These are phyloP conservation scores for Panthera uncia DNA, from an alignment of 2,113 vertebrate genomes.

Conservation along the genomic window DNA sequence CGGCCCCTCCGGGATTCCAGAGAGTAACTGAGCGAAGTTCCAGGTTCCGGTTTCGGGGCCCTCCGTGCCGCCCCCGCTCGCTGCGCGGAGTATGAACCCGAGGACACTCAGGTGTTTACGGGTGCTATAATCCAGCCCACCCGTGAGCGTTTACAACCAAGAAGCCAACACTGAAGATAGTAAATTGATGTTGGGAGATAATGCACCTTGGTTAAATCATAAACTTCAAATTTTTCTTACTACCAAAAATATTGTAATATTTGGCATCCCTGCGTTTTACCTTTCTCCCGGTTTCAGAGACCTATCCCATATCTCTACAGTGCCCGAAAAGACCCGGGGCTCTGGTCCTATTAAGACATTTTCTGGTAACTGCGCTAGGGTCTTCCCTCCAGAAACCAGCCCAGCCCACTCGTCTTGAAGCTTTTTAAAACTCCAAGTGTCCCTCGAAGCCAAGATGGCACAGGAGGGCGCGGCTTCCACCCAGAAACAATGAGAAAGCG, in stretches of 20 bases:
- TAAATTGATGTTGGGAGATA: neutral
- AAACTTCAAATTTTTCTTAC: slow-evolving; percentile 29
- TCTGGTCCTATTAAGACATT: neutral
- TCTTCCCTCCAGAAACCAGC: neutral
- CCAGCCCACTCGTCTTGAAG: neutral
- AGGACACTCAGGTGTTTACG: neutral
- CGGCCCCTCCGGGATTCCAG: fast-evolving
- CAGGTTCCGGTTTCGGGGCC: neutral
- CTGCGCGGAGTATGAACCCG: neutral
- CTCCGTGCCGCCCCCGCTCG: fast-evolving
- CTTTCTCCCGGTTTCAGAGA: neutral
- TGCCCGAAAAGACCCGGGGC: neutral
- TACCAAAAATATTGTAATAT: neutral
- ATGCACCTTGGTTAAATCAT: neutral
- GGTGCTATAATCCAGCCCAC: neutral
- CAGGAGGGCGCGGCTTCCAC: neutral
- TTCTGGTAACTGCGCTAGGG: neutral
- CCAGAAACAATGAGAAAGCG: neutral
- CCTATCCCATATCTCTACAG: neutral
- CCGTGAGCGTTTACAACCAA: neutral
- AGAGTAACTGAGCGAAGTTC: neutral
- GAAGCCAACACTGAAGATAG: neutral
- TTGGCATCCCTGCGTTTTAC: neutral
- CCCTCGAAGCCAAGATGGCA: neutral
- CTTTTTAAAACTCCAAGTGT: neutral